Conservation (phyloP, 1,140 invertebrate species). For the Araneus ventricosus region DNA sequence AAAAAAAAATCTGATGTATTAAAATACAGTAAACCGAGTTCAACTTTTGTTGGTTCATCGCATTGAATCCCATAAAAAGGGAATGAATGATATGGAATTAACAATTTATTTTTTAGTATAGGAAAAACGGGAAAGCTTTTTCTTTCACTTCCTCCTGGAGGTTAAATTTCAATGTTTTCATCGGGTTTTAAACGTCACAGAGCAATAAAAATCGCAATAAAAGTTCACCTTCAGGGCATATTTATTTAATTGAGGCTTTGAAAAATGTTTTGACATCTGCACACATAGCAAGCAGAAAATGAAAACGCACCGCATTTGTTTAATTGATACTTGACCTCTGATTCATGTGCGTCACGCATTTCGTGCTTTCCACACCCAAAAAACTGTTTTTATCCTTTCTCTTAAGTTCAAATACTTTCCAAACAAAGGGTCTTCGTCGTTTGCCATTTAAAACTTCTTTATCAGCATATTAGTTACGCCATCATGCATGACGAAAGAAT, state of each 20-base stretch:
- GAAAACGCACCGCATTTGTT: neutral
- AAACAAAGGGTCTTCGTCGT: constrained; percentile 3
- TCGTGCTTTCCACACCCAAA: neutral
- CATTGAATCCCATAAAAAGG: too few species aligned
- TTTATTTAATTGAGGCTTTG: neutral
- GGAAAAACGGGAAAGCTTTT: too few species aligned
- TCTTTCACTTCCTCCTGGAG: too few species aligned
- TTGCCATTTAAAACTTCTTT: constrained; percentile 25
- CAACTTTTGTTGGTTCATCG: too few species aligned
- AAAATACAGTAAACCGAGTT: too few species aligned
- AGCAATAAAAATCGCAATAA: too few species aligned
- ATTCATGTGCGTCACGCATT: neutral
- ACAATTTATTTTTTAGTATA: too few species aligned
- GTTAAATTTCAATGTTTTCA: too few species aligned
- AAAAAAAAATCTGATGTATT: too few species aligned
- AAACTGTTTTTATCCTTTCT: neutral
- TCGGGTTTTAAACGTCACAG: too few species aligned
- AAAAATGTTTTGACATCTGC: neutral
- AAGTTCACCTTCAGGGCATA: neutral
- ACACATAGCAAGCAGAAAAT: neutral
- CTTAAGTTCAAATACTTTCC: constrained; percentile 1
- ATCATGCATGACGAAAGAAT: constrained; percentile 26
- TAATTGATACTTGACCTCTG: constrained; percentile 13
- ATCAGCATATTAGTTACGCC: constrained; percentile 48
- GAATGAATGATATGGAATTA: too few species aligned